Evolutionary conservation across 1,140 invertebrate species (phyloP).

Genomic region (Geopemphigus sp.): DNA sequence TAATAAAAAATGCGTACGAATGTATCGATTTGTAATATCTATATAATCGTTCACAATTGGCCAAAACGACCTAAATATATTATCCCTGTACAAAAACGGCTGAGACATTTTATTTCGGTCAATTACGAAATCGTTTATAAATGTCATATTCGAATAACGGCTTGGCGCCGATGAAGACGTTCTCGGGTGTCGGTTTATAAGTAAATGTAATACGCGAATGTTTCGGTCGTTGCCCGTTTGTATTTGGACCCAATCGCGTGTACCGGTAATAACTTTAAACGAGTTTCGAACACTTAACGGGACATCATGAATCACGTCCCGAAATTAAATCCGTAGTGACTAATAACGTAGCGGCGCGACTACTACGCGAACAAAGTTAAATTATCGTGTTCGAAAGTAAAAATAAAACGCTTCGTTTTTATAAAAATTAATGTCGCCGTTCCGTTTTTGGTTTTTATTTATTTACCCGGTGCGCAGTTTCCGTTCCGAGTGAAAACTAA

Average conservation of each 20-base stretch:
- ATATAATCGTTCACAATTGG: background rate
- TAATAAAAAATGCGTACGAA: too few relatives aligned
- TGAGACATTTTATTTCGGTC: background rate
- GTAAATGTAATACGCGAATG: background rate
- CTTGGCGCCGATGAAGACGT: background rate
- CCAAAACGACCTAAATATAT: background rate
- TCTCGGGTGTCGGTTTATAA: background rate
- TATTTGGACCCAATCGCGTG: constrained; percentile 30
- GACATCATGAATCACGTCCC: constrained; percentile 28
- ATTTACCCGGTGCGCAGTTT: constrained; percentile 25
- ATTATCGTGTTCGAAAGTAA: constrained; percentile 11
- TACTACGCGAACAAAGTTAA: constrained; percentile 2
- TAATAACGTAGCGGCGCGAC: constrained; percentile 7
- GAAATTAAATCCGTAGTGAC: constrained; percentile 34
- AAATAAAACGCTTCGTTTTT: constrained; percentile 20
- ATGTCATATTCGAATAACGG: background rate
- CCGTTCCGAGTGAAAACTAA: constrained; percentile 3
- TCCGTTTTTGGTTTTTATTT: constrained; percentile 45
- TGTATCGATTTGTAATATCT: background rate
- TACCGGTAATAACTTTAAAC: constrained; percentile 33
- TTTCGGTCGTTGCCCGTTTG: background rate
- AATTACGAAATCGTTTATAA: background rate
- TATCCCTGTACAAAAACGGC: background rate
- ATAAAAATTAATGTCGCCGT: constrained; percentile 28
- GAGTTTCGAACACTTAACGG: constrained; percentile 35